phyloP scores from a whole-genome alignment of 2,113 vertebrate species.

The Irena cyanogastra region DNA sequence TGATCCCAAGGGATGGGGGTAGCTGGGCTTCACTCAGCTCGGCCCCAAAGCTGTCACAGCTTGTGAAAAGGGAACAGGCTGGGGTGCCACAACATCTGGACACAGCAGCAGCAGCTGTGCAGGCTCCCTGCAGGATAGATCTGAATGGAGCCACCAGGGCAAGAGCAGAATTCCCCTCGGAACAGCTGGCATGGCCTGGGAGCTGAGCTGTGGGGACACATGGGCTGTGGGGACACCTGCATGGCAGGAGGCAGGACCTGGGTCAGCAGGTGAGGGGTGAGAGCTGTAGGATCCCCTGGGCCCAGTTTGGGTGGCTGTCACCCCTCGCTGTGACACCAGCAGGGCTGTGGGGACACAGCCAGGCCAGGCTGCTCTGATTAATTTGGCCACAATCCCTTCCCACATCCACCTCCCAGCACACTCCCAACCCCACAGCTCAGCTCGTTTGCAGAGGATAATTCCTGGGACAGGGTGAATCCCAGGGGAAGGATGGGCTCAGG shows the following conservation, averaged over 20 bases:
- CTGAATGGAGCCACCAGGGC: fast-evolving
- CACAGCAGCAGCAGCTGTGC: neutral
- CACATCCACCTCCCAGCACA: neutral
- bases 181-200: fast-evolving
- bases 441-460: neutral
- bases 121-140: no score
- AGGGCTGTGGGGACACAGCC: neutral
- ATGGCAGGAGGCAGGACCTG: neutral
- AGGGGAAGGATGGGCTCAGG: fast-evolving
- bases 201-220: neutral
- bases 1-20: neutral
- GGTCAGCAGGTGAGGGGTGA: neutral
- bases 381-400: no score
- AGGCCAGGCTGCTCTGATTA: neutral
- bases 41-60: neutral
- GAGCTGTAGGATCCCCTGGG: neutral
- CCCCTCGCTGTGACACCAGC: neutral
- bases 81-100: neutral
- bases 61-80: neutral
- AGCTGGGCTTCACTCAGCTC: neutral
- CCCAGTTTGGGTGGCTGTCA: neutral
- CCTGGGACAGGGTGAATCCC: neutral
- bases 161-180: neutral
- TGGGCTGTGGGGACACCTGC: neutral
- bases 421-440: neutral